Evolutionary conservation across 2,888 invertebrate species (phyloP).

Genomic region (Nesidiocoris tenuis): DNA sequence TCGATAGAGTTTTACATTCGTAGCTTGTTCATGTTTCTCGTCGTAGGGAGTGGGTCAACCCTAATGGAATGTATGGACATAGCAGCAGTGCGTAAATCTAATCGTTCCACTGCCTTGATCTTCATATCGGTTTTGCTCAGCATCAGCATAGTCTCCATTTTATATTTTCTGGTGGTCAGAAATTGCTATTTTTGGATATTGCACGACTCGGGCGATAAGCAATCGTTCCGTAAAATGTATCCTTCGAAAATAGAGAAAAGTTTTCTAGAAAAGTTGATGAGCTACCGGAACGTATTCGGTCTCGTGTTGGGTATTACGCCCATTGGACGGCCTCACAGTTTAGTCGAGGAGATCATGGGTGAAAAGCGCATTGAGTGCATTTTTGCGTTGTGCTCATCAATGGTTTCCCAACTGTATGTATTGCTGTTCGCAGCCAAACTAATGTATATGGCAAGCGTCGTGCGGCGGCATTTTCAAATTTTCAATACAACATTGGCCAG

Average conservation of each 20-base stretch:
- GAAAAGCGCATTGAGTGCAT: not conserved
- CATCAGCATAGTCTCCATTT: not conserved
- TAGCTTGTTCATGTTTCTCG: too few species aligned
- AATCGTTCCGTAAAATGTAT: not conserved
- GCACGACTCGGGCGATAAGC: too few species aligned
- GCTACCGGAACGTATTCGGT: not conserved
- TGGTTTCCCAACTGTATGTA: not conserved
- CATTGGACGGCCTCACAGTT: not conserved
- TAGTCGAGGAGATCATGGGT: not conserved
- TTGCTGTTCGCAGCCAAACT: conserved; percentile 14
- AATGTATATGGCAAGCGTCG: not conserved
- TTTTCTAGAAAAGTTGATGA: not conserved
- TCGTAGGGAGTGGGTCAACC: too few species aligned
- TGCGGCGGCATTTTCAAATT: not conserved
- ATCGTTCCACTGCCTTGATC: too few species aligned
- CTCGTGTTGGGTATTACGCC: not conserved
- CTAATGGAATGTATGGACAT: too few species aligned
- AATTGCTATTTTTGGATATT: not conserved
- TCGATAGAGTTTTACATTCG: too few species aligned
- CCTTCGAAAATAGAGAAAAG: not conserved
- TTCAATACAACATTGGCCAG: conserved; percentile 6
- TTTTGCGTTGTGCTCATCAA: not conserved
- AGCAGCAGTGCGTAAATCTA: too few species aligned
- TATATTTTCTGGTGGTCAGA: not conserved
- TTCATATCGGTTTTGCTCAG: too few species aligned